A percentile compares a stretch with the other conserved stretches of the same genome.
Evolutionary conservation across 2,797 vertebrate genomes (phyloP).

Genomic region (Aeoliscus strigatus): DNA sequence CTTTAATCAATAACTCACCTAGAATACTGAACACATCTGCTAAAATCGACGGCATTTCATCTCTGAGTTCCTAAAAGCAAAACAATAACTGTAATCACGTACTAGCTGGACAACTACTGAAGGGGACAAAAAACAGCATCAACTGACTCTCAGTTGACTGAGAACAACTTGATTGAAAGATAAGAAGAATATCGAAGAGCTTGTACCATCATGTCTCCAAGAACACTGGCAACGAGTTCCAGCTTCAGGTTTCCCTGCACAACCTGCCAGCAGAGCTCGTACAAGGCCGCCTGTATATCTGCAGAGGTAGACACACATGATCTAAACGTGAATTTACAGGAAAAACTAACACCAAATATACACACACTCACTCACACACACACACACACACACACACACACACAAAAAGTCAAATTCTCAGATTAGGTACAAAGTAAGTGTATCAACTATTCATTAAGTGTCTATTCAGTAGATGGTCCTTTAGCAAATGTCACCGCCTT

Average conservation of each 20-base stretch:
- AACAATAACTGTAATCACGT: no score
- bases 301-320: slow-evolving; percentile 16
- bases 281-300: slow-evolving; percentile 92
- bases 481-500: not conserved
- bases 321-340: not conserved
- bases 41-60: slow-evolving; percentile 96
- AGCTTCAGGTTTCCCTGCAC: slow-evolving; percentile 93
- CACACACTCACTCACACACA: no score
- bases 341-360: not conserved
- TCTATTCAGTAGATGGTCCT: not conserved
- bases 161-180: not conserved
- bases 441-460: not conserved
- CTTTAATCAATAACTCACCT: slow-evolving; percentile 74
- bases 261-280: slow-evolving; percentile 91
- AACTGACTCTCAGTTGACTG: no score
- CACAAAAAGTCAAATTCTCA: not conserved
- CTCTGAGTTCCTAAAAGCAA: slow-evolving; percentile 83
- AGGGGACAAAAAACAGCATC: not conserved
- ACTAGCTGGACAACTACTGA: no score
- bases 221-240: slow-evolving; percentile 86
- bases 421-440: not conserved
- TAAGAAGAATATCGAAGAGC: slow-evolving; percentile 4
- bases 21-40: slow-evolving; percentile 97
- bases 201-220: slow-evolving; percentile 90
- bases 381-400: no score